Base-by-base conservation (phyloP, 2,888 invertebrate species). In the Lypha dubia region DNA sequence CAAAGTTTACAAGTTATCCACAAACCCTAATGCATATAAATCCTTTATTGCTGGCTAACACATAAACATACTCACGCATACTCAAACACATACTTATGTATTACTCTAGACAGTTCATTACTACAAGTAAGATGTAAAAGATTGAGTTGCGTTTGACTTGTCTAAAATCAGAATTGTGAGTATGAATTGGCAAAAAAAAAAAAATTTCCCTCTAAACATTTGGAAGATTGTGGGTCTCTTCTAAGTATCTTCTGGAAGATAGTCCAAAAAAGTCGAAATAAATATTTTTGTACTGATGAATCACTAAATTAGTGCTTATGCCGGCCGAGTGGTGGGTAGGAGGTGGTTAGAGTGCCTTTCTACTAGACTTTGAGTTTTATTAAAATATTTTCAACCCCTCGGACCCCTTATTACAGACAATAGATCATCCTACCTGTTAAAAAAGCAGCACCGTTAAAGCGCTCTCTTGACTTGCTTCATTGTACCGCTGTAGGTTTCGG, bases 1-100 rank as follows among this genome's bases (percentile, higher is more conserved):
- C 60, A 70, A 77, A 70, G 22, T 44, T 77, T 32, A n/a, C 49
- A 60, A n/a, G 51, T 74, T 62, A 74, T 60, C 6, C 60, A 77
- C 24, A 76, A 41, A 28, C 38, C 38, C 15, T 15, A 44, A 75
- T 56, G 46, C 17, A 58, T 58, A 46, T 15, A 49, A 9, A 49
- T 49, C 35, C 35, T 6, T 35, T 35, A 35, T 35, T 35, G 7
- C 6, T 35, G 3, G 8, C 1, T 35, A 8, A 20, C 20, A 20
- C n/a, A n/a, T n/a, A 71, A 15, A 3, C 22, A 53, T 44, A 65
- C 53, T 13, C 28, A 28, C 32, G 17, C n/a, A n/a, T n/a, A 20
- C 20, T 9, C n/a, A n/a, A n/a, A 71, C 9, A 3, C 22, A 53
- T 44, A 65, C 53, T 13, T 17, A 28, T 22, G 17, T 11, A 35